phyloP scores from a whole-genome alignment of 2,888 invertebrate genomes.

The Aelia acuminata region DNA sequence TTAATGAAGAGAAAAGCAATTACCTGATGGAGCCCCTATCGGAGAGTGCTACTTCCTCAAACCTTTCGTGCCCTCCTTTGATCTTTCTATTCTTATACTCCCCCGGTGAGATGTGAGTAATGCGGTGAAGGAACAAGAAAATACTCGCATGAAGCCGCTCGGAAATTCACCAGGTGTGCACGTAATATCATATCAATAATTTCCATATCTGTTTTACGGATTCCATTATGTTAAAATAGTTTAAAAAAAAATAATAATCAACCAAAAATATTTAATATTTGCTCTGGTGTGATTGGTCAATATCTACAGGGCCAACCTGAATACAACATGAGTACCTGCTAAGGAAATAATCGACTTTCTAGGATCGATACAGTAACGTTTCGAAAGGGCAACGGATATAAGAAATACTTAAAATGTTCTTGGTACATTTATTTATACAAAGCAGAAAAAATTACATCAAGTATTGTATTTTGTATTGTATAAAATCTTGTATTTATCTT shows the following conservation, averaged over 20 bases:
- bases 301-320: background rate
- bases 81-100: slow-evolving; percentile 11
- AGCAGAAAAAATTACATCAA: background rate
- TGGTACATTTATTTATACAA: background rate
- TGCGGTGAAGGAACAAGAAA: background rate
- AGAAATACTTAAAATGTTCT: background rate
- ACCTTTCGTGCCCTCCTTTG: background rate
- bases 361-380: background rate
- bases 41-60: background rate
- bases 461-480: too few species aligned
- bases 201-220: too few species aligned
- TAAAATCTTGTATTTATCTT: too few species aligned
- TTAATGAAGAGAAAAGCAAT: background rate
- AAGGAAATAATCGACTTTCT: background rate
- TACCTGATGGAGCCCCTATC: slow-evolving; percentile 27
- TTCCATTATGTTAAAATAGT: too few species aligned
- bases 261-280: too few species aligned
- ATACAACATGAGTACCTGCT: background rate
- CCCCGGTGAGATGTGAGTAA: background rate
- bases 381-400: background rate
- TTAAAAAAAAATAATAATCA: too few species aligned
- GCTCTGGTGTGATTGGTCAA: background rate
- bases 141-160: background rate
- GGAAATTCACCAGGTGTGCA: background rate
- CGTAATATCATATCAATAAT: too few species aligned